Conservation (phyloP, 2,797 vertebrate species). For the Pangasius mekongensis region DNA sequence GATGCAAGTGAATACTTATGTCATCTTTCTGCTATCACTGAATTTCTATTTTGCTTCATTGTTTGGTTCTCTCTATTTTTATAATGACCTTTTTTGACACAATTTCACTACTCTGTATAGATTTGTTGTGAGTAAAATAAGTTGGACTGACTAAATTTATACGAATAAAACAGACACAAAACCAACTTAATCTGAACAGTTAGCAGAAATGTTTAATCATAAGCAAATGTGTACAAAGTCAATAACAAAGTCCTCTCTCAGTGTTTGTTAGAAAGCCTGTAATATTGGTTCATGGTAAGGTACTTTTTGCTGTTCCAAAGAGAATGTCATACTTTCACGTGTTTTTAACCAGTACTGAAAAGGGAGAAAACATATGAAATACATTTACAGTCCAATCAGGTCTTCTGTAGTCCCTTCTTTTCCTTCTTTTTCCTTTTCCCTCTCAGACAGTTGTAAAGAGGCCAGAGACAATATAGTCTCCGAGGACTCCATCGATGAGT, state of each 20-base stretch:
- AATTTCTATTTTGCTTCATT: neutral
- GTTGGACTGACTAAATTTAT: neutral
- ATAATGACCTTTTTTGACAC: neutral
- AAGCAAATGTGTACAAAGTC: constrained; percentile 8
- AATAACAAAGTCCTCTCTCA: constrained; percentile 7
- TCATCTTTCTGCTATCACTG: neutral
- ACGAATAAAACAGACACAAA: neutral
- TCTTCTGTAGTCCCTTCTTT: neutral
- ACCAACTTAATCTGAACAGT: neutral
- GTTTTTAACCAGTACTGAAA: neutral
- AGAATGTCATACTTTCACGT: neutral
- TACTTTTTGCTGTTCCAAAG: neutral
- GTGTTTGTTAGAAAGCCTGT: neutral
- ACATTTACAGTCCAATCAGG: neutral
- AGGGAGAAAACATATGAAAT: neutral
- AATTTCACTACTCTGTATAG: neutral
- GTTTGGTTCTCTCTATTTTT: neutral
- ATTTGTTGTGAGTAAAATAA: neutral
- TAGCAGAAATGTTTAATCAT: neutral
- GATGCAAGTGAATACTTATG: neutral
- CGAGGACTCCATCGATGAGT: constrained; percentile 82
- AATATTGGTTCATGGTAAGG: neutral
- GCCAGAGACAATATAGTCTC: constrained; percentile 81
- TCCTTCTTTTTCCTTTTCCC: neutral
- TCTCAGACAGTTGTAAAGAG: constrained; percentile 59